Evolutionary conservation across 1,140 invertebrate genomes (phyloP).

Genomic region (Orius insidiosus): DNA sequence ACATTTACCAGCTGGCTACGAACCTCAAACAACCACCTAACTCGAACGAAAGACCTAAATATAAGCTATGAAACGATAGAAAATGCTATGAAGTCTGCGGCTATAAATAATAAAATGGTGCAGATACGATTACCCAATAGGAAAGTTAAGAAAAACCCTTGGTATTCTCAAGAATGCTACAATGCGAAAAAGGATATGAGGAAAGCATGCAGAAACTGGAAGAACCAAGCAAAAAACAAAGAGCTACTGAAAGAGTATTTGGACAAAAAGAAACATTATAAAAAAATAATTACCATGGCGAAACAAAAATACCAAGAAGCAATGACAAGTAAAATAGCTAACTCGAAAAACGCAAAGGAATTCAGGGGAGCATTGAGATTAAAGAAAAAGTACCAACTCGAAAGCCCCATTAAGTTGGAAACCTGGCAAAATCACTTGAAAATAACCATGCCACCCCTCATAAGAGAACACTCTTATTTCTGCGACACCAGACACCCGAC

Average conservation of each 20-base stretch:
- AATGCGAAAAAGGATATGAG: background rate
- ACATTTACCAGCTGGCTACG: too few species aligned
- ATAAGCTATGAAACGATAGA: background rate
- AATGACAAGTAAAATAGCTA: slow-evolving; percentile 7
- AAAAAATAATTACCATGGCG: slow-evolving; percentile 3
- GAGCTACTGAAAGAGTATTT: background rate
- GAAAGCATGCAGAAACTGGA: background rate
- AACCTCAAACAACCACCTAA: too few species aligned
- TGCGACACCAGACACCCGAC: background rate
- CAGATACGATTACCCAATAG: background rate
- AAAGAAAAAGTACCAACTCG: background rate
- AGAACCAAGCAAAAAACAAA: background rate
- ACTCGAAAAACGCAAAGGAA: slow-evolving; percentile 10
- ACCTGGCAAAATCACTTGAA: too few species aligned
- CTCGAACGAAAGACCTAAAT: too few species aligned
- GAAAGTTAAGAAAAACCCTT: background rate
- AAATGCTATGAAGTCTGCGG: background rate
- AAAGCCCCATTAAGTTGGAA: too few species aligned
- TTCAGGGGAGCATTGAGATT: slow-evolving; percentile 11
- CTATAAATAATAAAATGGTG: background rate
- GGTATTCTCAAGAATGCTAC: background rate
- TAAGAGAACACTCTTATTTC: too few species aligned
- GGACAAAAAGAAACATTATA: slow-evolving; percentile 6
- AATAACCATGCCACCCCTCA: too few species aligned
- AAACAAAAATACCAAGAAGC: slow-evolving; percentile 6